Evolutionary conservation across 2,888 invertebrate species (phyloP).

Genomic region (Eurytoma adleriae): DNA sequence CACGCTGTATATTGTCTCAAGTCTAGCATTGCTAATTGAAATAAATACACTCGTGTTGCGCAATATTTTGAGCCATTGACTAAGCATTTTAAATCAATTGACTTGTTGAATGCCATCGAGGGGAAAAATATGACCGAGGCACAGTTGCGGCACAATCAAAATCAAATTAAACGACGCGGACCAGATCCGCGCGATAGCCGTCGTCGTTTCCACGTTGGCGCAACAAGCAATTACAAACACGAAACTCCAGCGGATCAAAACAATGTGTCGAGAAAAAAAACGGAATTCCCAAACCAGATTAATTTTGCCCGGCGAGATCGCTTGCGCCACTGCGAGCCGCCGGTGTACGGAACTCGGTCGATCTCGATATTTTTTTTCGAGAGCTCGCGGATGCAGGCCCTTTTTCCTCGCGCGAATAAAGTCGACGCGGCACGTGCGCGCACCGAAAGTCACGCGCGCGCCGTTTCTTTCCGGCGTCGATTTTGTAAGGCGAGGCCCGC

Average conservation of each 20-base stretch:
- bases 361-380: too few relatives aligned
- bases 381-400: background rate
- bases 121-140: background rate
- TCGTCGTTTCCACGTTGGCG: background rate
- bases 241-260: slow-evolving; percentile 12
- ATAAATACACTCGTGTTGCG: background rate
- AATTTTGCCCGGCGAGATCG: background rate
- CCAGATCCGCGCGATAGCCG: slow-evolving; percentile 7
- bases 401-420: slow-evolving; percentile 10
- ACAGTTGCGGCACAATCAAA: background rate
- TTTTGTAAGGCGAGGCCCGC: slow-evolving; percentile 26
- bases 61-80: background rate
- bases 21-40: too few relatives aligned
- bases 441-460: slow-evolving; percentile 34
- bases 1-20: too few relatives aligned
- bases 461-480: slow-evolving; percentile 28
- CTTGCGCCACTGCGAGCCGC: too few relatives aligned
- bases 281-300: background rate
- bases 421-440: background rate
- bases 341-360: too few relatives aligned
- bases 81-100: background rate
- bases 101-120: too few relatives aligned
- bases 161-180: background rate
- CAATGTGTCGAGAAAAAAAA: slow-evolving; percentile 9
- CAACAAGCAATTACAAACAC: slow-evolving; percentile 11